Base-by-base conservation (phyloP, 1,140 invertebrate species). In the Saccostrea cuccullata region DNA sequence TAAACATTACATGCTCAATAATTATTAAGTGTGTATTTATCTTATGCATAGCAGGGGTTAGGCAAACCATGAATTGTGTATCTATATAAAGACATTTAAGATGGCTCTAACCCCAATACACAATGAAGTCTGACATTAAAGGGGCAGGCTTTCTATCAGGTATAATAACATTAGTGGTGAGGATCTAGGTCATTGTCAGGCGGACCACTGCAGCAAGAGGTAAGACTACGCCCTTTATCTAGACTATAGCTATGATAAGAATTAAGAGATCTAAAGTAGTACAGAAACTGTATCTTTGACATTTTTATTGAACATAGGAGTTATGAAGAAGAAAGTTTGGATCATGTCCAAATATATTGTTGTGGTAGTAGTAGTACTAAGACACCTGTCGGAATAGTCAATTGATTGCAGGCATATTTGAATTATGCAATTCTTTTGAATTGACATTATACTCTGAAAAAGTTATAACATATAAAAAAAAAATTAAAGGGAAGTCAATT, bases 41-140 rank as follows among this genome's bases (percentile, higher is more conserved):
- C 30, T 36, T 77, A 77, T 77, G 70, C 70, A 77, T 77, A 77
- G 23, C 70, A 26, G 13, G 30, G 23, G 70, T 36, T 36, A 77
- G 26, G 26, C 30, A 77, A 26, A 77, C 70, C 70, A 77, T 77
- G 70, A 77, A 77, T 15, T 77, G 70, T 77, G 30, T 77, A 30
- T 77, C 30, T 36, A 26, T 77, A 30, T 23, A 73, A 6, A 77
- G 70, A 30, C 23, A 77, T 30, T 77, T 77, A 77, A 26, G 70
- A 77, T 77, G 70, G 26, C 70, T 77, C 30, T 47, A 26, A 77
- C 70, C 70, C 26, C 70, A 77, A 77, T 77, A 77, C 70, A 77
- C 70, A 77, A 36, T 77, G 70, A 77, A 36, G 30, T 77, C 70
- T 77, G 70, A 77, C 70, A 77, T 77, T 77, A 77, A 77, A 77